Base-by-base conservation (phyloP, 64 coral and sea anemone species). In the Stichodactyla helianthus region DNA sequence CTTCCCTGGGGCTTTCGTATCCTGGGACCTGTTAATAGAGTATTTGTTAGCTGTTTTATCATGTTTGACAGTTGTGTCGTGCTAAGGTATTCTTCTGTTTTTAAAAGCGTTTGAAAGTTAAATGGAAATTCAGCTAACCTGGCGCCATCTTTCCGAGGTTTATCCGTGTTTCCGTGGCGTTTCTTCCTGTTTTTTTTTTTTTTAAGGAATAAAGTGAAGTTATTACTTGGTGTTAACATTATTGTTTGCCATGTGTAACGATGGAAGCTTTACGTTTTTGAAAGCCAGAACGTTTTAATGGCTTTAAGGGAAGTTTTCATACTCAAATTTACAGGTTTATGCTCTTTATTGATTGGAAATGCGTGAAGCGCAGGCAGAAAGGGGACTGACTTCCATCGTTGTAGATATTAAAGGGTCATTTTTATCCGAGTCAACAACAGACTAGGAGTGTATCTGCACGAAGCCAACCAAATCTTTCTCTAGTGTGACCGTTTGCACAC, bases 41-140 rank as follows among this genome's bases (percentile, higher is more conserved):
- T 74, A 74, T 74, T 74, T 74, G 68, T 23, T 12, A 12, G 25
- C 68, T 27, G 27, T 74, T 74, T 74, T 74, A 23, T 74, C 68
- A 31, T 31, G 11, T 27, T 27, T 74, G 68, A 74, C 68, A 74
- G 7, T 22, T n/a, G 20, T 74, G 55, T 58, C 55, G 55, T 74
- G 6, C 68, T 9, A 74, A 74, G 26, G 27, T 31, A 74, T 74
- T 31, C 12, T 23, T 26, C 10, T 74, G 7, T 27, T 74, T 27
- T 74, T n/a, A 74, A 74, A 74, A 74, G 68, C 23, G 68, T 74
- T 74, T 74, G 68, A 74, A 74, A 74, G 68, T 11, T 8, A 5
- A 74, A 28, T 28, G 26, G 10, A 31, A 74, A 74, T 31, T 9
- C 23, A 74, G 68, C 68, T 74, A 31, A 31, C 26, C 23, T 74